phyloP scores from a whole-genome alignment of 2,113 vertebrate species.

The Myrmecobius fasciatus region DNA sequence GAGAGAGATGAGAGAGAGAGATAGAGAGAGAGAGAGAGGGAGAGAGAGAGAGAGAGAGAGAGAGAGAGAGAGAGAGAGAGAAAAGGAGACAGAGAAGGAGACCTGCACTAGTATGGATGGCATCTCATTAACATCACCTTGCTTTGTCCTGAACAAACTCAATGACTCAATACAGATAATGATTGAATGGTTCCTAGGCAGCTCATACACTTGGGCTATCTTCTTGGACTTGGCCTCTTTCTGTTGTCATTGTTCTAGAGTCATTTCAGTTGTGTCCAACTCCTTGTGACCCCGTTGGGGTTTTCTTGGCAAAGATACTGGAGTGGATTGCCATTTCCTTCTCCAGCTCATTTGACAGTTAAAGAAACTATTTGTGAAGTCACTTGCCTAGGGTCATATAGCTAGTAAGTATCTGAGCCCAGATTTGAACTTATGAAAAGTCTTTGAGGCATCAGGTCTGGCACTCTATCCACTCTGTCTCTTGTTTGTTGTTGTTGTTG shows the following conservation, averaged over 20 bases:
- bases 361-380: background rate
- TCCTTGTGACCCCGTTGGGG: no score
- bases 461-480: background rate
- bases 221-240: background rate
- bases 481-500: no score
- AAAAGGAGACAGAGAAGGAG: no score
- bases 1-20: no score
- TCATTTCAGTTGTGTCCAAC: no score
- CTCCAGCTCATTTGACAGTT: background rate
- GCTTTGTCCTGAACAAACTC: background rate
- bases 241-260: no score
- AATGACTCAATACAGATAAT: background rate
- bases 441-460: background rate
- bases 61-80: no score
- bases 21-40: no score
- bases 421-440: background rate
- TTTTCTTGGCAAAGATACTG: no score
- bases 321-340: background rate
- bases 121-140: background rate
- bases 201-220: background rate
- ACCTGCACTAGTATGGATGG: background rate
- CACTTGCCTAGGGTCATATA: background rate
- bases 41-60: no score
- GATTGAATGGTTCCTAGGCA: background rate
- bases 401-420: background rate